Base-by-base conservation (phyloP, 2,113 vertebrate genomes). In the human (Homo sapiens) region DNA sequence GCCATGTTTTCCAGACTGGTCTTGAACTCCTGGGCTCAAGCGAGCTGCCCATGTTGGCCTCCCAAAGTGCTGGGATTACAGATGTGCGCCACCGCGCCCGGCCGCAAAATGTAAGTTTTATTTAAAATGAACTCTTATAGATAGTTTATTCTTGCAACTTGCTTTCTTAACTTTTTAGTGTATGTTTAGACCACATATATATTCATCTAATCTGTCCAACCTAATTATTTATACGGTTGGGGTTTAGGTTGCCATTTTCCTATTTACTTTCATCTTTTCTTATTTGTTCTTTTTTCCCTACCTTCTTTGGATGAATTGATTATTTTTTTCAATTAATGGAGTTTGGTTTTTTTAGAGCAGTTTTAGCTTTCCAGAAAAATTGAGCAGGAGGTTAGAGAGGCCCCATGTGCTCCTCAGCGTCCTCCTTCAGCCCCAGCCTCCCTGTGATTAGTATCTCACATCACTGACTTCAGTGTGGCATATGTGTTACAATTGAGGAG, bases 391-490 rank as follows among this genome's bases (percentile, higher is more conserved):
- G 12, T 23, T 12, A 3, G 23, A 4, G n/a, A 25, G 22, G 1
- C 79, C 7, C 0, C 11, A 0, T 10, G 16, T 1, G 9, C 17
- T n/a, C 18, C 11, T 32, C 10, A 35, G 25, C 4, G 0, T 2
- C 25, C 13, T 8, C 43, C 35, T n/a, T 1, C 6, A 3, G 7
- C 7, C 35, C 2, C 25, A 1, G 3, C 5, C 30, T 27, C 20
- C 78, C 13, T 17, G 6, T 13, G 2, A 1, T 1, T 30, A 3
- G 2, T 8, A 0, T 25, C 27, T 23, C 20, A 2, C 5, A 0
- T 18, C 4, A 6, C 1, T 9, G 17, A 64, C 61, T 64, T 64
- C 1, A 32, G 61, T 64, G 61, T 0, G 23, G 14, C 1, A 6
- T 3, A 0, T 9, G 10, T 35, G 61, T n/a, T n/a, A 8, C 11